These are phyloP conservation scores for Yponomeuta sedellus DNA, from an alignment of 2,888 invertebrate species.

Conservation along the genomic window DNA sequence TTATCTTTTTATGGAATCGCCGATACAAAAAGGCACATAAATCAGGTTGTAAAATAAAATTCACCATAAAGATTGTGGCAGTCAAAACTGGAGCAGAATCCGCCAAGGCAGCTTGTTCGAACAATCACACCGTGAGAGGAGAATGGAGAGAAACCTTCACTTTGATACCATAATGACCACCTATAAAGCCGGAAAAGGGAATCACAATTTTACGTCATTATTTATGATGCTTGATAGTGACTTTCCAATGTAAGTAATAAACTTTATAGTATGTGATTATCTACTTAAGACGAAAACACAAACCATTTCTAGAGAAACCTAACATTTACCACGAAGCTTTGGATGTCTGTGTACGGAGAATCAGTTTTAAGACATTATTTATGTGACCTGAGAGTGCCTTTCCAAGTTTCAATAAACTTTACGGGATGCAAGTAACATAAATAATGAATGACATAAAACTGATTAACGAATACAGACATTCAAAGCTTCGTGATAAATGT, in stretches of 20 bases:
- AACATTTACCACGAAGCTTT: too few species aligned
- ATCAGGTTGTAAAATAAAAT: neutral
- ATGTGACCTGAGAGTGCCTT: too few species aligned
- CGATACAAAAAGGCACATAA: neutral
- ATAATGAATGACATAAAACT: too few species aligned
- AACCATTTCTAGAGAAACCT: too few species aligned
- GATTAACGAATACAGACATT: too few species aligned
- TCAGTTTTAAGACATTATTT: too few species aligned
- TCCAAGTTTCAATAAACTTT: too few species aligned
- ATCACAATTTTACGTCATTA: neutral
- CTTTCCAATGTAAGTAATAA: neutral
- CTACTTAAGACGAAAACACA: too few species aligned
- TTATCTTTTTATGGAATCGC: neutral
- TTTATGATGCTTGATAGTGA: neutral
- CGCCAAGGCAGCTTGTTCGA: neutral
- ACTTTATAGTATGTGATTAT: neutral
- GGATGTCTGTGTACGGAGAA: too few species aligned
- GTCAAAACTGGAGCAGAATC: neutral
- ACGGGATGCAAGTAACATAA: too few species aligned
- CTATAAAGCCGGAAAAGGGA: neutral
- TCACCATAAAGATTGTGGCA: neutral
- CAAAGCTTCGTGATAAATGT: too few species aligned
- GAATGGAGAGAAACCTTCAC: conserved; percentile 1
- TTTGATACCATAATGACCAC: neutral
- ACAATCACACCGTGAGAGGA: neutral